phyloP scores from a whole-genome alignment of 1,140 invertebrate species.

The Drosophila bifasciata region DNA sequence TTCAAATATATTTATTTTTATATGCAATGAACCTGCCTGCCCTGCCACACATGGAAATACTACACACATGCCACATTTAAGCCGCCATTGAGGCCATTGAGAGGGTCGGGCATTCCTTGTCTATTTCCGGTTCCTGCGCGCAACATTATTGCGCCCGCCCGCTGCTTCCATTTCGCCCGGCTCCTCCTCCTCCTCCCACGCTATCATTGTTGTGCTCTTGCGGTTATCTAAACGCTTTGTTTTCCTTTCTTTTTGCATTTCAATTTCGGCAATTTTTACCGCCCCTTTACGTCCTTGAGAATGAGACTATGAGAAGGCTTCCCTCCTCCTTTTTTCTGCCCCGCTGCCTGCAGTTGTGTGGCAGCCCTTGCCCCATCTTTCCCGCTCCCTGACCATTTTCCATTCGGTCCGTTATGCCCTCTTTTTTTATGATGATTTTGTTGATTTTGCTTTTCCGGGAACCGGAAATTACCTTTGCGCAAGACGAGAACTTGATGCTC shows the following conservation, averaged over 20 bases:
- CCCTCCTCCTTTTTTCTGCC: slow-evolving; percentile 21
- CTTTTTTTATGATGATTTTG: slow-evolving; percentile 76
- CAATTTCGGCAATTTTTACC: slow-evolving; percentile 54
- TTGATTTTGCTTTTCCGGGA: slow-evolving; percentile 72
- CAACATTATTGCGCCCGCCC: slow-evolving; percentile 49
- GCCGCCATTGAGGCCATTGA: slow-evolving; percentile 43
- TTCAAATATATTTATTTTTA: slow-evolving; percentile 68
- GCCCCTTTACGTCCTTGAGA: background rate
- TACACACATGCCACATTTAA: slow-evolving; percentile 64
- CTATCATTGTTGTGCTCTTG: slow-evolving; percentile 51
- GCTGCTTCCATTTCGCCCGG: slow-evolving; percentile 17
- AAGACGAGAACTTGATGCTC: slow-evolving; percentile 28
- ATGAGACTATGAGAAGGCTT: slow-evolving; percentile 10
- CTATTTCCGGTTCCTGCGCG: slow-evolving; percentile 67
- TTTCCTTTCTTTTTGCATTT: slow-evolving; percentile 70
- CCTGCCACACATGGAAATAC: slow-evolving; percentile 35
- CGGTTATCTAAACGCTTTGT: slow-evolving; percentile 76
- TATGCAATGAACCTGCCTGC: slow-evolving; percentile 72
- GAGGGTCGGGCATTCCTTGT: slow-evolving; percentile 36
- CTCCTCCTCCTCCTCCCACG: background rate
- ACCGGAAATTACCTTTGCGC: slow-evolving; percentile 32
- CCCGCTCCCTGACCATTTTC: slow-evolving; percentile 30
- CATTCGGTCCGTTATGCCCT: slow-evolving; percentile 61
- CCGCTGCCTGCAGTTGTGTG: slow-evolving; percentile 14
- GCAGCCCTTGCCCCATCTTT: background rate